Base-by-base conservation (phyloP, 2,113 vertebrate genomes). In the Notothenia rossii region DNA sequence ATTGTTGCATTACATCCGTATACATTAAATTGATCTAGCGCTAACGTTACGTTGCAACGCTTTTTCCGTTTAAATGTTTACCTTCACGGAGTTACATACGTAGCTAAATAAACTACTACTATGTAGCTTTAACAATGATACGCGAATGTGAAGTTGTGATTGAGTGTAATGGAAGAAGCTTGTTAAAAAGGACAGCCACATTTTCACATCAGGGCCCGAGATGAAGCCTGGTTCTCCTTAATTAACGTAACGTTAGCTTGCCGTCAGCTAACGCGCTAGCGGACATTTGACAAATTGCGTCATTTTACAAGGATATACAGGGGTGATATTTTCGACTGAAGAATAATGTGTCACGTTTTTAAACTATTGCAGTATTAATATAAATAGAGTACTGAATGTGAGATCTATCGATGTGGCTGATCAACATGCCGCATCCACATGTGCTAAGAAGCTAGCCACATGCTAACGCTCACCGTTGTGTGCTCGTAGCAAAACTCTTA, bases 361-460 rank as follows among this genome's bases (percentile, higher is more conserved):
- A 43, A 1, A 46, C 0, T 0, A 0, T 1, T 1, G 5, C 9
- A 1, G 36, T 0, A 15, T n/a, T 62, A 1, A 1, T 11, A n/a
- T 2, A 36, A 49, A 10, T 0, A 0, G 2, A 3, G 5, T 3
- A 4, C 0, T 25, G 15, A 20, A 10, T 3, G 17, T 14, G 43
- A 14, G 11, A 45, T 54, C 5, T 36, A n/a, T 10, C 2, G 20
- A 7, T 1, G 3, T 13, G 25, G 55, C 61, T 56, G 0, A 22
- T n/a, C 63, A 56, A 76, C 86, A 72, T 58, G 87, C 84, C 67
- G 73, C 67, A 77, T 86, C 86, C 88, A 92, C 93, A 93, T 80
- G 93, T 84, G 87, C 87, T 88, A 91, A 10, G 25, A 3, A 7
- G 40, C 4, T 84, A 91, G 81, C 85, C 22, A 61, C 58, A 89